Evolutionary conservation across 2,888 invertebrate genomes (phyloP).

Genomic region (Didymodactylos carnosus): DNA sequence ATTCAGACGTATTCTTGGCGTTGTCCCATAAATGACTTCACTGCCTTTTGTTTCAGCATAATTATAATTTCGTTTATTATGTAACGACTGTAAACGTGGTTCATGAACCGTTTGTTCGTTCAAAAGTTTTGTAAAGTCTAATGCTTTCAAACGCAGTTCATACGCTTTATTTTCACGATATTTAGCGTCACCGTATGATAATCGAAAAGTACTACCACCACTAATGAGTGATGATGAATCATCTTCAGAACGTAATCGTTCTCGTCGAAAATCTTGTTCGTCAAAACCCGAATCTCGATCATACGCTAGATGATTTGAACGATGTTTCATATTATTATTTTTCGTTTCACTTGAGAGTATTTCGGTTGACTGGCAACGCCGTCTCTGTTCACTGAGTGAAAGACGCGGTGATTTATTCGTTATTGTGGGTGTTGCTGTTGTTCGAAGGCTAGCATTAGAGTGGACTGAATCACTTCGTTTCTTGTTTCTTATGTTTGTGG

Average conservation of each 20-base stretch:
- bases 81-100: neutral
- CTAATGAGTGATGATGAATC: neutral
- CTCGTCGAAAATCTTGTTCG: neutral
- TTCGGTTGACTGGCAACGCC: neutral
- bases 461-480: too few species aligned
- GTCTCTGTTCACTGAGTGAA: neutral
- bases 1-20: too few species aligned
- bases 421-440: too few species aligned
- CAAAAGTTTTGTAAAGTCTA: neutral
- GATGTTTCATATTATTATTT: neutral
- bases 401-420: neutral
- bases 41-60: neutral
- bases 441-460: too few species aligned
- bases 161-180: constrained; percentile 13
- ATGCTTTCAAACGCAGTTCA: constrained; percentile 5
- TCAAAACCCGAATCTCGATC: neutral
- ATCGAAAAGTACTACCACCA: neutral
- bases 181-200: neutral
- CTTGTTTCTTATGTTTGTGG: too few species aligned
- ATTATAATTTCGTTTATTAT: neutral
- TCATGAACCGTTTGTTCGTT: neutral
- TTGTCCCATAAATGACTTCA: neutral
- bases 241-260: neutral
- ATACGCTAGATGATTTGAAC: too few species aligned
- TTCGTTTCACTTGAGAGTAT: neutral